Evolutionary conservation across 2,888 invertebrate genomes (phyloP).

Genomic region (Aphidius colemani): DNA sequence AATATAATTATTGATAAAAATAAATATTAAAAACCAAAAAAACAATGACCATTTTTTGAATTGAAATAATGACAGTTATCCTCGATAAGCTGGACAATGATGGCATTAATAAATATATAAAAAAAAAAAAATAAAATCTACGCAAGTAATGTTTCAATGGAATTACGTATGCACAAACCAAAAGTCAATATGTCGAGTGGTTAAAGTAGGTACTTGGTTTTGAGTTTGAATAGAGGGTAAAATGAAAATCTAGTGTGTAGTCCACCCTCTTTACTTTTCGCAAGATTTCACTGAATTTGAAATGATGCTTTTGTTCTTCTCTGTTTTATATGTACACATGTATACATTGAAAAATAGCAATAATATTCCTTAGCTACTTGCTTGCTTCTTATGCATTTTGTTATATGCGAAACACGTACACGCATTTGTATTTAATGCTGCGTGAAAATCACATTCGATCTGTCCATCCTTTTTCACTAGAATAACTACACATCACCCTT

Average conservation of each 20-base stretch:
- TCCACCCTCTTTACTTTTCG: conserved; percentile 56
- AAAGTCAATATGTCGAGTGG: conserved; percentile 32
- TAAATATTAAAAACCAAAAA: not conserved
- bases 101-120: conserved; percentile 38
- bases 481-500: not conserved
- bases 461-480: conserved; percentile 29
- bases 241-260: conserved; percentile 39
- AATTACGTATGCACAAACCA: conserved; percentile 51
- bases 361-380: conserved; percentile 10
- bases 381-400: conserved; percentile 31
- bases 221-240: conserved; percentile 36
- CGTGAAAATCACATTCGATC: conserved; percentile 40
- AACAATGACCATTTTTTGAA: conserved; percentile 24
- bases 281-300: conserved; percentile 54
- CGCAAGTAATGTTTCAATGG: conserved; percentile 10
- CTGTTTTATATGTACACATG: not conserved
- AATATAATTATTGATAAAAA: too few relatives aligned
- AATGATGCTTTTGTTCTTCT: conserved; percentile 42
- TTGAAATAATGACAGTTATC: conserved; percentile 52
- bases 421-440: conserved; percentile 33
- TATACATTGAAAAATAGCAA: conserved; percentile 36
- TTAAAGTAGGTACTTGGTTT: conserved; percentile 22
- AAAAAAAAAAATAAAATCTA: not conserved
- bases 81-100: conserved; percentile 50
- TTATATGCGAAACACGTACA: too few relatives aligned